Base-by-base conservation (phyloP, 1,140 invertebrate genomes). In the Sesamia nonagrioides region DNA sequence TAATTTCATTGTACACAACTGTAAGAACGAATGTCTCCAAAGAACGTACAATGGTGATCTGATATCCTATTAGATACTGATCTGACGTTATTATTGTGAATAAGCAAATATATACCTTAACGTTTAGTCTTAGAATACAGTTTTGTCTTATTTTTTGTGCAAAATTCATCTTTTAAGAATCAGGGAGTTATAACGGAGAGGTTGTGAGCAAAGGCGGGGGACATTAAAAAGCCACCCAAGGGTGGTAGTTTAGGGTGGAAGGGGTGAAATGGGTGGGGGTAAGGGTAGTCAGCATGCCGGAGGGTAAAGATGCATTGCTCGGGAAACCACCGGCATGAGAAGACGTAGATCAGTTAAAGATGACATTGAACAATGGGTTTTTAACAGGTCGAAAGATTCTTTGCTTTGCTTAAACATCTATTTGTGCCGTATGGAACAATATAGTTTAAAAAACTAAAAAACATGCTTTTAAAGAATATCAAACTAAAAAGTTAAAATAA, bases 91-190 rank as follows among this genome's bases (percentile, higher is more conserved):
- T 71, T 82, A 84, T 60, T 50, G 48, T 15, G 60, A 66, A 40
- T 63, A 69, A 72, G 77, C 42, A 33, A 89, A 82, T 86, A 69
- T 87, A 60, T 71, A 79, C 81, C 77, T 81, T 90, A 86, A 68
- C 5, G 33, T 27, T 35, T 37, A 42, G 69, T 2, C 2, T n/a
- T 85, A 94, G 76, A 54, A 84, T 86, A 58, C n/a, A 83, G 63
- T 81, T 86, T 91, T 18, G 77, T 11, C 40, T 48, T 33, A 15
- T 13, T 81, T 80, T 54, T 56, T 72, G 40, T 48, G 78, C 84
- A 85, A 86, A 91, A 85, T 90, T 86, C 69, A 85, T 81, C 88
- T 91, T 91, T 94, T 91, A 85, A 88, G 86, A 91, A 86, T 89
- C 68, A 81, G 71, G 84, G 78, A 33, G 79, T 81, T 82, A 83